A percentile compares a stretch with the other conserved stretches of the same genome.
phyloP scores from a whole-genome alignment of 2,797 vertebrate species.

The Galagoides demidoff region DNA sequence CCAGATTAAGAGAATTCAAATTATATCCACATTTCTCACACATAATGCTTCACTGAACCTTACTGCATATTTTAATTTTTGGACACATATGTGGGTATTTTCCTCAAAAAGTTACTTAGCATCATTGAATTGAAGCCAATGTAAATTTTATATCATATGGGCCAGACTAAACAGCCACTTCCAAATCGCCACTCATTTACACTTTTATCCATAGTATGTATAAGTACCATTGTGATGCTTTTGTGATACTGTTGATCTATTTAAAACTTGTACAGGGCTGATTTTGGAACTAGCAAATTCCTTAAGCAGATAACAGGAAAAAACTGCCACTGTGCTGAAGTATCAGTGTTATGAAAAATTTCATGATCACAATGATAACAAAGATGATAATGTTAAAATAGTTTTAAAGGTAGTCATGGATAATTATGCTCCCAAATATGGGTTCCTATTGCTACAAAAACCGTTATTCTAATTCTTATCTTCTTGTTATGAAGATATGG shows the following conservation, averaged over 20 bases:
- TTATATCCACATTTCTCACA: not conserved
- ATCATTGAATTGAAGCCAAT: not conserved
- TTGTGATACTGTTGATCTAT: not conserved
- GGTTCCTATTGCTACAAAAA: constrained; percentile 76
- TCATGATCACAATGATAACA: not conserved
- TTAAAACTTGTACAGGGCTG: not conserved
- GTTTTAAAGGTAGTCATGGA: not conserved
- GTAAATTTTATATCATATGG: not conserved
- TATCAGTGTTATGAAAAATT: constrained; percentile 6
- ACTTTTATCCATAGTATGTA: not conserved
- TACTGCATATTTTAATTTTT: not conserved
- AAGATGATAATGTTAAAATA: constrained; percentile 31
- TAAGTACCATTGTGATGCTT: not conserved
- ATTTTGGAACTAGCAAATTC: not conserved
- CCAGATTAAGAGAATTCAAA: not conserved
- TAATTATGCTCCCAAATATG: constrained; percentile 40
- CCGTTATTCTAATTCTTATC: constrained; percentile 83
- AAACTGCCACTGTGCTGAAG: not conserved
- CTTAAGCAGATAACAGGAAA: constrained; percentile 4
- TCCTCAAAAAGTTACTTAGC: constrained; percentile 2
- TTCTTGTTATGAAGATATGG: constrained; percentile 78
- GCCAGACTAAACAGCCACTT: not conserved
- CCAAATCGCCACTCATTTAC: not conserved
- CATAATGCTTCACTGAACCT: not conserved
- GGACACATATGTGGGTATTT: not conserved